Percentiles rank a stretch among this genome's conserved stretches.
Evolutionary conservation across 1,140 invertebrate genomes (phyloP).

Genomic region (Belonocnema kinseyi): DNA sequence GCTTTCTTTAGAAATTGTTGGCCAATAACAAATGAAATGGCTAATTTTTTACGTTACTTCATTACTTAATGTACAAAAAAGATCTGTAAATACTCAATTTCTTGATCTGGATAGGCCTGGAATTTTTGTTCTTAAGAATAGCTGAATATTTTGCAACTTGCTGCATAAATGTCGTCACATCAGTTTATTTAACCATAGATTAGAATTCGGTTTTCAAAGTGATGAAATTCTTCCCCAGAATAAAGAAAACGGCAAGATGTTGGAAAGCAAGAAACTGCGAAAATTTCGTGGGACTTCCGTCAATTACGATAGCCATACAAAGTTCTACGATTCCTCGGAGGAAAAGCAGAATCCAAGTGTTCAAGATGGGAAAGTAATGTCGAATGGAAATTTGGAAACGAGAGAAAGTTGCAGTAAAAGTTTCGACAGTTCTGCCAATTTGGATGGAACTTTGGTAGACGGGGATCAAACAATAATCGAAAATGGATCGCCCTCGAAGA

Average conservation of each 20-base stretch:
- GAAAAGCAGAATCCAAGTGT: constrained; percentile 56
- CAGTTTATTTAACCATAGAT: background rate
- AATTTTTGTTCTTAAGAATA: too few relatives aligned
- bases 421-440: constrained; percentile 42
- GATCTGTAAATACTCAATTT: too few relatives aligned
- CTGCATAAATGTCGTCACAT: too few relatives aligned
- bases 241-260: constrained; percentile 71
- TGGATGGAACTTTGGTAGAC: constrained; percentile 66
- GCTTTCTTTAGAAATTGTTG: too few relatives aligned
- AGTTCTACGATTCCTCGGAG: constrained; percentile 68
- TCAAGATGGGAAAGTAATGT: constrained; percentile 25
- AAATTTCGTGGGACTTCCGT: constrained; percentile 57
- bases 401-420: constrained; percentile 33
- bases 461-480: constrained; percentile 68
- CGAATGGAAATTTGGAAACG: constrained; percentile 35
- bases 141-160: too few relatives aligned
- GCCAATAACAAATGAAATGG: too few relatives aligned
- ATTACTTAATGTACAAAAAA: too few relatives aligned
- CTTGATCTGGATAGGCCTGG: too few relatives aligned
- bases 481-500: constrained; percentile 56
- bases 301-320: constrained; percentile 63
- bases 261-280: constrained; percentile 66
- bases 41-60: too few relatives aligned
- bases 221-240: constrained; percentile 57
- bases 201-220: background rate